Percentiles rank a stretch among this genome's conserved stretches.
Conservation (phyloP, 1,140 invertebrate genomes). For the Daktulosphaira vitifoliae region DNA sequence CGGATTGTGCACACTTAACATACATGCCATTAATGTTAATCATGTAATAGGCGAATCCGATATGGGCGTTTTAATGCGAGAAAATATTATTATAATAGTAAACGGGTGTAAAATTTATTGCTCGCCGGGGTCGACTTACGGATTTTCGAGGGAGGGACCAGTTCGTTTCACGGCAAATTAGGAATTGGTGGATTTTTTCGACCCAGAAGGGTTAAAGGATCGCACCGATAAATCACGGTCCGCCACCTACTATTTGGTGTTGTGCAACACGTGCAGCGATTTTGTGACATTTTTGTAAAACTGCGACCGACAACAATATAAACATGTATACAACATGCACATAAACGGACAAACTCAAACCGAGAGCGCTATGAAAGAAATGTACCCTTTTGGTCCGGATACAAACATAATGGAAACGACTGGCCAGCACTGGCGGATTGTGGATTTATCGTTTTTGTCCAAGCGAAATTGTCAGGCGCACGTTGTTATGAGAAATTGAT, state of each 20-base stretch:
- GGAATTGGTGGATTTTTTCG: not conserved
- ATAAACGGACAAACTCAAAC: no score
- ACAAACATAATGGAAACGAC: no score
- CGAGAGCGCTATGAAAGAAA: no score
- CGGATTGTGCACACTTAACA: no score
- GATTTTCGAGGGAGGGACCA: not conserved
- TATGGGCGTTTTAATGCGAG: no score
- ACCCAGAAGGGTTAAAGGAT: constrained; percentile 17
- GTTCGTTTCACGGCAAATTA: constrained; percentile 27
- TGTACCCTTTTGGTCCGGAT: constrained; percentile 16
- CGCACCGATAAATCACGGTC: constrained; percentile 9
- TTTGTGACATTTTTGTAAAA: constrained; percentile 23
- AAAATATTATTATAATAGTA: no score
- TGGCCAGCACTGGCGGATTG: not conserved
- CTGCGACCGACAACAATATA: constrained; percentile 4
- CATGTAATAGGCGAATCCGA: no score
- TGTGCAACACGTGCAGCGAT: constrained; percentile 2
- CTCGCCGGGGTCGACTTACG: no score
- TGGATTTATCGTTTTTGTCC: constrained; percentile 26
- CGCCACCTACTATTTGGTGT: not conserved
- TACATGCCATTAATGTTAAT: no score
- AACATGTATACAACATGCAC: no score
- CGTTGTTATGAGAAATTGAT: not conserved
- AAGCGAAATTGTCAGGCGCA: constrained; percentile 20
- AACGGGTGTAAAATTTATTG: no score